Evolutionary conservation across 2,113 vertebrate species (phyloP), one percentile per base, ranked within the genome.

Genomic region (Raphicerus campestris): DNA sequence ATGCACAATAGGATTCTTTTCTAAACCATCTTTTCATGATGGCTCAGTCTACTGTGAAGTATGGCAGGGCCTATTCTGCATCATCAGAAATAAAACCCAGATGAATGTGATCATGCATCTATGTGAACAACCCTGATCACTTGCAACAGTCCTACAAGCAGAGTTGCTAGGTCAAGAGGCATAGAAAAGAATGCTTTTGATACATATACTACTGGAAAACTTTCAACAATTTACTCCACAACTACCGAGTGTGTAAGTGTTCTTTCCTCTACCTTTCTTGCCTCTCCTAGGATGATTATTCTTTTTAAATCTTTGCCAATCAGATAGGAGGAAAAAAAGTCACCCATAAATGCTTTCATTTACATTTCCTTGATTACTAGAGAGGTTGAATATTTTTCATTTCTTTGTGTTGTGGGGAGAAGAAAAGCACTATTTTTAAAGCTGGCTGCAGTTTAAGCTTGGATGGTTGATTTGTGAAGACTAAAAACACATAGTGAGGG

Each of bases 241-340:
- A 60, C 39, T 82, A 86, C 35, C 7, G 13, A 70, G 11, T 83
- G 26, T 93, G 39, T 83, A 70, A 75, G 30, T 88, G 47, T 51
- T 32, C 56, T 91, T 88, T 92, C 87, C 49, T 92, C 80, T 58
- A 53, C 16, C 4, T 73, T 96, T 58, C 5, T 73, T 97, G 75
- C 63, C 55, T 80, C 58, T 11, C 73, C 19, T 78, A 84, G 35
- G 66, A 95, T 80, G 80, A 95, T 58, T 83, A 83, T 28, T 83
- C 87, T 82, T 96, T 90, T 81, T 81, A 70, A 70, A 91, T 95
- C 39, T 95, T 87, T 96, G 87, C 39, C 81, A 89, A 26, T 86
- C 47, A 93, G 32, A 94, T 32, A 85, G 14, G n/a, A 89, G 55
- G 32, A 15, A 70, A 8, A 14, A 85, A 77, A 86, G 53, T 61